These are phyloP conservation scores for Hypomecis punctinalis DNA, from an alignment of 2,888 invertebrate genomes.

Conservation along the genomic window DNA sequence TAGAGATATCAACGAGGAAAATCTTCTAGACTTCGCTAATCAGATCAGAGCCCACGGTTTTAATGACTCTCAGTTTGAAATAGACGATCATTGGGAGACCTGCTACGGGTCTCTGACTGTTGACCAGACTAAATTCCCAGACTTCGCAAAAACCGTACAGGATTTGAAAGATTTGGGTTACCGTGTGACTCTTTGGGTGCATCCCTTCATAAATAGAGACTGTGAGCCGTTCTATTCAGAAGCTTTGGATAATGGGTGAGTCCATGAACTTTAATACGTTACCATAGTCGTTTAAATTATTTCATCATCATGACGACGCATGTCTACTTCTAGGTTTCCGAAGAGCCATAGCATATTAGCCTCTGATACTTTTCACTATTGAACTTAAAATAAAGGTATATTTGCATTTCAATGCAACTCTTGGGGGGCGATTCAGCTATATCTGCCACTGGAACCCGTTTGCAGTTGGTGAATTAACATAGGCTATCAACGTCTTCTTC, in stretches of 20 bases:
- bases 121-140: constrained; percentile 88
- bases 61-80: constrained; percentile 90
- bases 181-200: constrained; percentile 92
- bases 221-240: constrained; percentile 86
- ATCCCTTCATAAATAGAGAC: constrained; percentile 92
- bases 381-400: too few species aligned
- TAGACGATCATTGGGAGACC: constrained; percentile 95
- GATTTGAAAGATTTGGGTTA: constrained; percentile 87
- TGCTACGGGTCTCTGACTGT: constrained; percentile 93
- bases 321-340: too few species aligned
- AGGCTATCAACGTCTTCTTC: too few species aligned
- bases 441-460: too few species aligned
- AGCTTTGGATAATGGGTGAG: constrained; percentile 84
- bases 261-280: constrained; percentile 7
- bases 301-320: too few species aligned
- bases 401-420: too few species aligned
- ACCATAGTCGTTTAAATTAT: too few species aligned
- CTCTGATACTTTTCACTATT: too few species aligned
- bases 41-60: constrained; percentile 88
- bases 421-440: too few species aligned
- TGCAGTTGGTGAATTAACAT: too few species aligned
- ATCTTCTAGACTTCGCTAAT: constrained; percentile 87
- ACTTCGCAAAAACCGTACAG: constrained; percentile 86
- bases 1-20: constrained; percentile 85
- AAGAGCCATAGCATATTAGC: too few species aligned